Evolutionary conservation across 1,140 invertebrate species (phyloP).

Genomic region (Lordiphosa stackelbergi): DNA sequence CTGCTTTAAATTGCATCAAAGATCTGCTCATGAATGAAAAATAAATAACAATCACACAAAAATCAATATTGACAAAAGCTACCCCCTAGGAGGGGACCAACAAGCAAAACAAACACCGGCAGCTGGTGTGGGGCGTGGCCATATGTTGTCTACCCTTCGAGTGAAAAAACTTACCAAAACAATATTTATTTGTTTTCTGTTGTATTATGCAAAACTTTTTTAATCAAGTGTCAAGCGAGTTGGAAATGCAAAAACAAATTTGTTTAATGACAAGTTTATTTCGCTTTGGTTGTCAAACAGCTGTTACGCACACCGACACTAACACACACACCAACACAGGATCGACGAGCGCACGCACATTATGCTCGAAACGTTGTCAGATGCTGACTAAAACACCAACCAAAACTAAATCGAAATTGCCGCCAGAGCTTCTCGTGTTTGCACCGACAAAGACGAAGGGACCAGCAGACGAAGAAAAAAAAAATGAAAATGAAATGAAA

Average conservation of each 20-base stretch:
- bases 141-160: conserved; percentile 23
- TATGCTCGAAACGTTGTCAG: conserved; percentile 52
- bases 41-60: conserved; percentile 71
- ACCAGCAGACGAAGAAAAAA: conserved; percentile 17
- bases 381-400: conserved; percentile 46
- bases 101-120: conserved; percentile 18
- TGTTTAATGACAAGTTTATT: conserved; percentile 37
- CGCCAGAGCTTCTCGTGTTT: background rate
- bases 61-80: conserved; percentile 67
- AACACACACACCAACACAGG: conserved; percentile 16
- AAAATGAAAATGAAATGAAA: too few species aligned
- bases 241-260: conserved; percentile 13
- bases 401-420: conserved; percentile 19
- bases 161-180: conserved; percentile 30
- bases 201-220: conserved; percentile 48
- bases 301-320: conserved; percentile 45
- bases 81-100: conserved; percentile 1
- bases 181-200: conserved; percentile 17
- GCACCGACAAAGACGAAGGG: conserved; percentile 2
- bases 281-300: conserved; percentile 39
- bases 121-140: conserved; percentile 7
- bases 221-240: conserved; percentile 55
- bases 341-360: conserved; percentile 47
- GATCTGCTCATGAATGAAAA: conserved; percentile 51
- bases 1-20: conserved; percentile 54